These are phyloP conservation scores for Tiliqua scincoides DNA, from an alignment of 2,113 vertebrate species.

Conservation along the genomic window DNA sequence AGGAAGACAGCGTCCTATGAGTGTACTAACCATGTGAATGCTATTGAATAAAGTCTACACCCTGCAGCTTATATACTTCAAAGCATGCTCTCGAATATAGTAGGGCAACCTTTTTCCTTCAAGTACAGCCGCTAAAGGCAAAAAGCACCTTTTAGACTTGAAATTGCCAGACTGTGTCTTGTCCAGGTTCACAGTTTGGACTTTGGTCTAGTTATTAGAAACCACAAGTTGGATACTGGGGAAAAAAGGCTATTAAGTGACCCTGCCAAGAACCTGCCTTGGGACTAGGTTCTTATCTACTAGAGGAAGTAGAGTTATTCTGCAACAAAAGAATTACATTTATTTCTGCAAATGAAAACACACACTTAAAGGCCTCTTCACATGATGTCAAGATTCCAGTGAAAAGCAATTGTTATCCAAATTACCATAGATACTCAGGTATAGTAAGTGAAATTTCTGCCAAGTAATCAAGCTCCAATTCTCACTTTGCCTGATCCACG, in stretches of 20 bases:
- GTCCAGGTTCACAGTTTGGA: background rate
- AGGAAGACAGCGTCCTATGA: background rate
- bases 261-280: background rate
- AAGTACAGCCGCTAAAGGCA: background rate
- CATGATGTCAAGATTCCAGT: background rate
- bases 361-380: background rate
- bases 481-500: too few species aligned
- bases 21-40: background rate
- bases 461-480: too few species aligned
- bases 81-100: background rate
- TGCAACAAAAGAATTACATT: background rate
- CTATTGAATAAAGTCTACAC: background rate
- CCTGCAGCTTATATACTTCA: background rate
- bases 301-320: background rate
- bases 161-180: background rate
- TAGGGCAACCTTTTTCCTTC: background rate
- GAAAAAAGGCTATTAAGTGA: background rate
- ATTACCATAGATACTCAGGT: too few species aligned
- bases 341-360: background rate
- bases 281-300: background rate
- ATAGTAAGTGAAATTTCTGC: too few species aligned
- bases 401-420: constrained; percentile 18
- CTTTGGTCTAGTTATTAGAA: background rate
- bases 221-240: background rate
- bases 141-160: background rate